These are phyloP conservation scores for Caenorhabditis inopinata DNA, from an alignment of 1,140 invertebrate genomes.

Conservation along the genomic window DNA sequence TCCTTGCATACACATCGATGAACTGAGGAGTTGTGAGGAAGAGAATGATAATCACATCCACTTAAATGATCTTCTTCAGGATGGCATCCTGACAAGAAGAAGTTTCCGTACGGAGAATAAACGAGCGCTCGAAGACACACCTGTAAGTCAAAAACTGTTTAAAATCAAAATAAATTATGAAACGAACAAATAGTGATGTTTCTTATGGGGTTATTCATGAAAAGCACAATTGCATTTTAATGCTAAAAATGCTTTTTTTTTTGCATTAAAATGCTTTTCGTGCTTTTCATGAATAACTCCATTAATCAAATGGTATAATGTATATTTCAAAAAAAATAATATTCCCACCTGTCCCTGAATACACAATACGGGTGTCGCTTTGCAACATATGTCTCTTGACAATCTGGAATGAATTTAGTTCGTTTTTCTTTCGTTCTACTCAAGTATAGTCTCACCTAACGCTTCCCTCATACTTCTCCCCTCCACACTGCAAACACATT, in stretches of 20 bases:
- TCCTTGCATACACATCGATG: constrained; percentile 25
- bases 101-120: constrained; percentile 16
- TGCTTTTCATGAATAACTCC: no score
- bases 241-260: no score
- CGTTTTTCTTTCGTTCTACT: no score
- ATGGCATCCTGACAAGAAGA: not conserved
- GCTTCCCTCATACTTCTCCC: constrained; percentile 14
- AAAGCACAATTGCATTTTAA: no score
- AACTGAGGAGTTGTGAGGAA: constrained; percentile 4
- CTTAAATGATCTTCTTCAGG: constrained; percentile 9
- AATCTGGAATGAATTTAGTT: no score
- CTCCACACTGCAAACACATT: constrained; percentile 24
- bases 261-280: no score
- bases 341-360: not conserved
- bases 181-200: no score
- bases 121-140: constrained; percentile 11
- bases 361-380: constrained; percentile 1
- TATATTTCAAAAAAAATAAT: no score
- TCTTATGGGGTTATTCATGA: no score
- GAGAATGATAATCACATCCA: constrained; percentile 3
- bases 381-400: not conserved
- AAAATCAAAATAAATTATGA: no score
- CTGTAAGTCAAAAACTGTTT: not conserved
- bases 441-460: not conserved
- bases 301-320: no score